Evolutionary conservation across 1,140 invertebrate genomes (phyloP).

Genomic region (Philaenus spumarius): DNA sequence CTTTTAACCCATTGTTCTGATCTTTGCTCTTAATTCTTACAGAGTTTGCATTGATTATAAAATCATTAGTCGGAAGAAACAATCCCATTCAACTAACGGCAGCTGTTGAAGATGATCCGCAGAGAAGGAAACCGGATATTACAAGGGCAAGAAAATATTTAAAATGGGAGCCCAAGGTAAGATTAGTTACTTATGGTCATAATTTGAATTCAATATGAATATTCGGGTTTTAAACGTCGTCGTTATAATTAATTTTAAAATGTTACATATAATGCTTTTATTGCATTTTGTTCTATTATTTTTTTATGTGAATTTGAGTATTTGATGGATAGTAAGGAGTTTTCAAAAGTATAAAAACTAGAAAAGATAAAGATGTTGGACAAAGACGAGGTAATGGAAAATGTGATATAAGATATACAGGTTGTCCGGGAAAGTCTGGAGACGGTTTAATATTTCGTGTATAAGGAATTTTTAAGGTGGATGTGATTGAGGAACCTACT

Average conservation of each 20-base stretch:
- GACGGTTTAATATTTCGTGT: no score
- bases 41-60: slow-evolving; percentile 94
- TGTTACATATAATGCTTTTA: no score
- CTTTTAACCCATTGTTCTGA: not conserved
- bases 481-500: no score
- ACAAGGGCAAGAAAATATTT: slow-evolving; percentile 75
- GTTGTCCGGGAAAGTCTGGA: no score
- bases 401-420: no score
- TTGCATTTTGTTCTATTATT: no score
- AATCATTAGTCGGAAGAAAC: slow-evolving; percentile 72
- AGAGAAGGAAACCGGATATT: slow-evolving; percentile 89
- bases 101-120: slow-evolving; percentile 92
- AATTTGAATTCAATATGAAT: not conserved
- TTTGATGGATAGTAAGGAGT: no score
- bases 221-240: not conserved
- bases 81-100: slow-evolving; percentile 77
- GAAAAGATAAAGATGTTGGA: no score
- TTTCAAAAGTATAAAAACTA: no score
- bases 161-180: slow-evolving; percentile 90
- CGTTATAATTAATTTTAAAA: not conserved
- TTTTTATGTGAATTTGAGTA: no score
- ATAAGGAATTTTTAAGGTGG: no score
- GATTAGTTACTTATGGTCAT: slow-evolving; percentile 13
- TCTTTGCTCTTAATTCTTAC: slow-evolving; percentile 31
- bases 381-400: no score